These are phyloP conservation scores for Mugil cephalus DNA, from an alignment of 2,113 vertebrate genomes.

Conservation along the genomic window DNA sequence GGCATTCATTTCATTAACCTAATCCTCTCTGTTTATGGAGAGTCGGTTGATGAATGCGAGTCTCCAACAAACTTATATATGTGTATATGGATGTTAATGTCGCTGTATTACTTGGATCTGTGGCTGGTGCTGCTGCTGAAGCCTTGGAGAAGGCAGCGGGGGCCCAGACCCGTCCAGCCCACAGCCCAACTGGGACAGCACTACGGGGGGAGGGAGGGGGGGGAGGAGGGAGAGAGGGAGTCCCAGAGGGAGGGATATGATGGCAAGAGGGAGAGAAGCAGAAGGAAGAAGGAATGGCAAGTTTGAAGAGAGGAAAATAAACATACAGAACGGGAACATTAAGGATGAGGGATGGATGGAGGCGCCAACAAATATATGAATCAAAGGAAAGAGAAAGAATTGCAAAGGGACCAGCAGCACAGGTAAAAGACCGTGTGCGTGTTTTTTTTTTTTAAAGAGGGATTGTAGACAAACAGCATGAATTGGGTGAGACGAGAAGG, in stretches of 20 bases:
- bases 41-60: constrained; percentile 26
- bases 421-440: constrained; percentile 7
- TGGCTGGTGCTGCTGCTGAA: constrained; percentile 96
- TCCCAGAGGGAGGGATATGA: constrained; percentile 74
- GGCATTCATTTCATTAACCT: no score
- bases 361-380: constrained; percentile 48
- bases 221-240: constrained; percentile 65
- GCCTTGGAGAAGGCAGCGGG: constrained; percentile 93
- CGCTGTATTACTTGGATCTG: constrained; percentile 99
- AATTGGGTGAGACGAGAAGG: constrained; percentile 1
- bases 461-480: constrained; percentile 34
- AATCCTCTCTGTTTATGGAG: constrained; percentile 1
- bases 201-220: constrained; percentile 86
- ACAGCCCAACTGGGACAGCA: constrained; percentile 98
- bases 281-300: constrained; percentile 33
- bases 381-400: constrained; percentile 62
- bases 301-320: constrained; percentile 39
- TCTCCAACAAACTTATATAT: constrained; percentile 38
- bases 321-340: constrained; percentile 11
- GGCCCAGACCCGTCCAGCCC: constrained; percentile 95
- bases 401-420: constrained; percentile 4
- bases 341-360: constrained; percentile 38
- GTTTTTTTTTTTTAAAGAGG: constrained; percentile 2
- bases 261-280: constrained; percentile 43
- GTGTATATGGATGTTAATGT: constrained; percentile 85